A percentile compares a stretch with the other conserved stretches of the same genome.
phyloP scores from a whole-genome alignment of 2,113 vertebrate species.

The Leptocoma aspasia region DNA sequence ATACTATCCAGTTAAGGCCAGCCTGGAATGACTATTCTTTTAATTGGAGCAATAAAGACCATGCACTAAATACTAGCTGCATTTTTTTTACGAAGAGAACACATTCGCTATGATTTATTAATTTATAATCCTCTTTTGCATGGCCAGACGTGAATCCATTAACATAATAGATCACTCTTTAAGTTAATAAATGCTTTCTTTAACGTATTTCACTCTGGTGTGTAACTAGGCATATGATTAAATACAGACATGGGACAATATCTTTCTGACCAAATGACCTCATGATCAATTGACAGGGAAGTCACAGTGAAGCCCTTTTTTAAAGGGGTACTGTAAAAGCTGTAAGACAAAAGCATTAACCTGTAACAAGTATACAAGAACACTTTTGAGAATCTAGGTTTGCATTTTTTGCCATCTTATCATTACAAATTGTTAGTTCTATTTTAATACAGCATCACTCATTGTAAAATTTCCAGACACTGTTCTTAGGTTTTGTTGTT shows the following conservation, averaged over 20 bases:
- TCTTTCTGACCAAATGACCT: neutral
- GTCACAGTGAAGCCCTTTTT: neutral
- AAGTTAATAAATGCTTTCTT: constrained; percentile 28
- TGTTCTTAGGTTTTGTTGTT: neutral
- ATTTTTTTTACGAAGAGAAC: neutral
- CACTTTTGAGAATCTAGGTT: neutral
- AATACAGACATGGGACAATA: neutral
- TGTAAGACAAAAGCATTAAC: neutral
- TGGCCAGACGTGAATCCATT: neutral
- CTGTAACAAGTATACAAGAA: neutral
- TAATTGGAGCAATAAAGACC: neutral
- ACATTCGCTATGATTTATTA: constrained; percentile 14
- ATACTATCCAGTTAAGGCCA: neutral
- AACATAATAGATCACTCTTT: neutral
- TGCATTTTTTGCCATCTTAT: neutral
- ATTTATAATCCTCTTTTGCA: neutral
- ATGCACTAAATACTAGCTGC: neutral
- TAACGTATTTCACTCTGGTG: neutral
- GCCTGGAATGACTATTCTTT: neutral
- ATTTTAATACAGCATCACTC: neutral
- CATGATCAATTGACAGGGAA: neutral
- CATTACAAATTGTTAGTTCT: neutral
- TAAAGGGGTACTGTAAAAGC: neutral
- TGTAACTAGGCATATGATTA: neutral
- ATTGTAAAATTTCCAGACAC: neutral